Evolutionary conservation across 2,797 vertebrate genomes (phyloP).

Genomic region (Pseudochromis fuscus): DNA sequence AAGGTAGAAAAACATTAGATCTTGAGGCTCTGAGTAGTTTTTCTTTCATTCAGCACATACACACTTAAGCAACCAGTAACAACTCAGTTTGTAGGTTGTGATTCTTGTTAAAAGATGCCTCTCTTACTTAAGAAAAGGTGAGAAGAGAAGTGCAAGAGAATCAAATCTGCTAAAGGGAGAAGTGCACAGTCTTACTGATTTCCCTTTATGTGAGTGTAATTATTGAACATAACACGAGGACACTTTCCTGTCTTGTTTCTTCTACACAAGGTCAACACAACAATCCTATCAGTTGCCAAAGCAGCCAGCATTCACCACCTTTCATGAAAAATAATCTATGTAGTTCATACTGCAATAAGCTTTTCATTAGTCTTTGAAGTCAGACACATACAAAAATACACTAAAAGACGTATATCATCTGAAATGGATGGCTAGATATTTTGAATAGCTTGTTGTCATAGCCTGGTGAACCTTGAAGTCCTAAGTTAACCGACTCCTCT

Average conservation of each 20-base stretch:
- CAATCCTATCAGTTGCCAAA: background rate
- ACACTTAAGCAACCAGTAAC: background rate
- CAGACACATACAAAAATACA: background rate
- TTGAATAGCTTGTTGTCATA: background rate
- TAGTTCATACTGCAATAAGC: background rate
- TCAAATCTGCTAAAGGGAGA: background rate
- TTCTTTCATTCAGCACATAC: background rate
- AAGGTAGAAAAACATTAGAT: background rate
- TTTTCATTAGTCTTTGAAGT: constrained; percentile 5
- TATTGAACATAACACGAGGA: constrained; percentile 12
- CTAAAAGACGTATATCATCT: background rate
- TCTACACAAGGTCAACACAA: constrained; percentile 5
- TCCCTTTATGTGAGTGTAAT: background rate
- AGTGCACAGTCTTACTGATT: background rate
- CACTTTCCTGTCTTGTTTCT: background rate
- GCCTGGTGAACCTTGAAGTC: background rate
- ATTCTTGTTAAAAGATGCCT: background rate
- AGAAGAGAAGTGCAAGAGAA: background rate
- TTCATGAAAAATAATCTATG: background rate
- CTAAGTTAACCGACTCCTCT: background rate
- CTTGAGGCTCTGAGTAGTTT: background rate
- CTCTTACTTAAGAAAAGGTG: background rate
- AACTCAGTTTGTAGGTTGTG: background rate
- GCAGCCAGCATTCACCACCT: background rate
- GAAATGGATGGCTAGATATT: background rate